These are phyloP conservation scores for Diadumene lineata DNA, from an alignment of 92 coral and sea anemone species.

Conservation along the genomic window DNA sequence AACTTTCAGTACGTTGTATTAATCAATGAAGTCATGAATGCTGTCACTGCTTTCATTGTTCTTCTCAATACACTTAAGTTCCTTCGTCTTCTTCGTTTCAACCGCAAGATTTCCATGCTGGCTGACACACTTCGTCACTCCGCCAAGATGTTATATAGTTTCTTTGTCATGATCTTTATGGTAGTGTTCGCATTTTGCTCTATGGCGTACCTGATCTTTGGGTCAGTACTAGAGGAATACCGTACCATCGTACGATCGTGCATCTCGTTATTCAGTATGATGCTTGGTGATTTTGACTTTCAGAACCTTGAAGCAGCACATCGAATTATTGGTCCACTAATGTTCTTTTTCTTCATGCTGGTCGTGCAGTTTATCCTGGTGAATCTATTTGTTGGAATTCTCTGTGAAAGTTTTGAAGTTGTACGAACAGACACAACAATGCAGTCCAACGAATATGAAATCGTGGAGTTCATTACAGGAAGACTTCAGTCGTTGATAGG, in stretches of 20 bases:
- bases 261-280: slow-evolving; percentile 80
- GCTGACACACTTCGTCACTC: slow-evolving; percentile 65
- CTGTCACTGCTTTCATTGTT: slow-evolving; percentile 63
- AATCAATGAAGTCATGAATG: slow-evolving; percentile 61
- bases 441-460: slow-evolving; percentile 91
- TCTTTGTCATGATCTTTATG: slow-evolving; percentile 68
- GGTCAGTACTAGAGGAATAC: slow-evolving; percentile 58
- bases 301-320: slow-evolving; percentile 54
- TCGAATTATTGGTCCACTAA: slow-evolving; percentile 62
- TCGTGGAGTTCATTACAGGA: slow-evolving; percentile 76
- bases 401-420: slow-evolving; percentile 69
- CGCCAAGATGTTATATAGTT: slow-evolving; percentile 52
- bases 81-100: slow-evolving; percentile 82
- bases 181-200: slow-evolving; percentile 68
- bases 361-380: slow-evolving; percentile 75
- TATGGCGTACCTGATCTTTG: slow-evolving; percentile 59
- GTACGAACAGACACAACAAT: slow-evolving; percentile 74
- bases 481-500: slow-evolving; percentile 72
- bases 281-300: slow-evolving; percentile 80
- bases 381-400: slow-evolving; percentile 89
- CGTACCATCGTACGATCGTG: slow-evolving; percentile 77
- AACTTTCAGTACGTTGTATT: slow-evolving; percentile 90
- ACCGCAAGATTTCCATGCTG: slow-evolving; percentile 79
- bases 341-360: slow-evolving; percentile 83
- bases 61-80: slow-evolving; percentile 79